Evolutionary conservation across 2,113 vertebrate species (phyloP).

Genomic region (Phrynosoma platyrhinos): DNA sequence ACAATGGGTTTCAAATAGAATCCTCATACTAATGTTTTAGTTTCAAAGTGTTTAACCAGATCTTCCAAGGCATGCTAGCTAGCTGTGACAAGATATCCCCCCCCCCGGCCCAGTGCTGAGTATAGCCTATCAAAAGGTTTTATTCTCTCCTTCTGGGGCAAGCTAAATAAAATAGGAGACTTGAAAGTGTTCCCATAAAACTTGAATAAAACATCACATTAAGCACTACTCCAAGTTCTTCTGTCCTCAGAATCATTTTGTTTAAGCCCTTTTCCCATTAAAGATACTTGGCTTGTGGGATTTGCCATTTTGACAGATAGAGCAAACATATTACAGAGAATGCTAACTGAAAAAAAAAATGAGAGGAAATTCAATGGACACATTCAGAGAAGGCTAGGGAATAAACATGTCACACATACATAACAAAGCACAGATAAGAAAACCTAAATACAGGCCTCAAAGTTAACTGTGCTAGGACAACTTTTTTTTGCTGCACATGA

Average conservation of each 20-base stretch:
- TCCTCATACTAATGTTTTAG: slow-evolving; percentile 37
- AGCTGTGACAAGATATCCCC: slow-evolving; percentile 1
- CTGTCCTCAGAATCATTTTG: background rate
- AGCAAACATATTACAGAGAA: background rate
- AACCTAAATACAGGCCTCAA: background rate
- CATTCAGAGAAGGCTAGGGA: background rate
- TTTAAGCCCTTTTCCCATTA: slow-evolving; percentile 4
- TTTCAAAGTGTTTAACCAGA: slow-evolving; percentile 37
- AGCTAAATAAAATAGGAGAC: background rate
- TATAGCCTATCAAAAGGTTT: slow-evolving; percentile 19
- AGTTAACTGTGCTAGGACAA: background rate
- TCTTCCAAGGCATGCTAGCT: slow-evolving; percentile 19
- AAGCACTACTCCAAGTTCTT: background rate
- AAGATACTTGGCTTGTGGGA: background rate
- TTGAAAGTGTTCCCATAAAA: background rate
- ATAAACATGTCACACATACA: background rate
- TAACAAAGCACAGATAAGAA: background rate
- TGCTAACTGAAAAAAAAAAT: background rate
- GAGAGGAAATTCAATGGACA: background rate
- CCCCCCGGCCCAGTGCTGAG: no score
- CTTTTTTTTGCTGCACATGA: background rate
- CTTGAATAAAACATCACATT: background rate
- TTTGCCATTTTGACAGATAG: background rate
- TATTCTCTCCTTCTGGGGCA: background rate
- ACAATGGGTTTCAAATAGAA: slow-evolving; percentile 16